These are phyloP conservation scores for Thaumatotibia leucotreta DNA, from an alignment of 1,140 invertebrate genomes.

Conservation along the genomic window DNA sequence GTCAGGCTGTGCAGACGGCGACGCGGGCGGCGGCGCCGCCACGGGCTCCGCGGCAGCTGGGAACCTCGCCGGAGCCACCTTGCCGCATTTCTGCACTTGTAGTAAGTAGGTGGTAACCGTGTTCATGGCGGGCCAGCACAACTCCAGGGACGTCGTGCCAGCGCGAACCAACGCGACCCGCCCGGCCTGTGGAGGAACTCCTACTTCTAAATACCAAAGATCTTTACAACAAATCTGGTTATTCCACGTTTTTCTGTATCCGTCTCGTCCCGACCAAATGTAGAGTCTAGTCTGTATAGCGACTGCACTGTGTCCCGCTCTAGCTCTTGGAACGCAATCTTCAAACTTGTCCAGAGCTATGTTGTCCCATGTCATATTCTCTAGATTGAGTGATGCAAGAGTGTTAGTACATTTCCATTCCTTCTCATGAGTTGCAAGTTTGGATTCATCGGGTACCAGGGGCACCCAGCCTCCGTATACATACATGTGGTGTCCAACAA, in stretches of 20 bases:
- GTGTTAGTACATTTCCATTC: slow-evolving; percentile 99
- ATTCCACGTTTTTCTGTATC: slow-evolving; percentile 99
- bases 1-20: slow-evolving; percentile 50
- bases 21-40: slow-evolving; percentile 61
- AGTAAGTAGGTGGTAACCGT: slow-evolving; percentile 95
- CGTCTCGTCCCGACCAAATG: slow-evolving; percentile 99
- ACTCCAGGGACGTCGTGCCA: slow-evolving; percentile 93
- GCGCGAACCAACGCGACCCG: slow-evolving; percentile 95
- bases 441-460: slow-evolving; percentile 90
- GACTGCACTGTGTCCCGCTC: slow-evolving; percentile 98
- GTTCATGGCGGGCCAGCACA: slow-evolving; percentile 95
- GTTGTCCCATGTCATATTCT: slow-evolving; percentile 96
- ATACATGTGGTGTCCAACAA: slow-evolving; percentile 97
- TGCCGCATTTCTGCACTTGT: slow-evolving; percentile 87
- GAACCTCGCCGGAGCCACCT: slow-evolving; percentile 91
- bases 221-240: slow-evolving; percentile 99
- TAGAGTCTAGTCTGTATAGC: slow-evolving; percentile 96
- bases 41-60: slow-evolving; percentile 66
- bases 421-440: slow-evolving; percentile 93
- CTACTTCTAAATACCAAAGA: slow-evolving; percentile 98
- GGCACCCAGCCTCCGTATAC: slow-evolving; percentile 98
- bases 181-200: slow-evolving; percentile 91
- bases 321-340: slow-evolving; percentile 92
- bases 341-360: slow-evolving; percentile 91
- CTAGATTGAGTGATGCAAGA: slow-evolving; percentile 95